Percentiles rank a stretch among this genome's conserved stretches.
Evolutionary conservation across 2,797 vertebrate species (phyloP).

Genomic region (Poeciliopsis turneri): DNA sequence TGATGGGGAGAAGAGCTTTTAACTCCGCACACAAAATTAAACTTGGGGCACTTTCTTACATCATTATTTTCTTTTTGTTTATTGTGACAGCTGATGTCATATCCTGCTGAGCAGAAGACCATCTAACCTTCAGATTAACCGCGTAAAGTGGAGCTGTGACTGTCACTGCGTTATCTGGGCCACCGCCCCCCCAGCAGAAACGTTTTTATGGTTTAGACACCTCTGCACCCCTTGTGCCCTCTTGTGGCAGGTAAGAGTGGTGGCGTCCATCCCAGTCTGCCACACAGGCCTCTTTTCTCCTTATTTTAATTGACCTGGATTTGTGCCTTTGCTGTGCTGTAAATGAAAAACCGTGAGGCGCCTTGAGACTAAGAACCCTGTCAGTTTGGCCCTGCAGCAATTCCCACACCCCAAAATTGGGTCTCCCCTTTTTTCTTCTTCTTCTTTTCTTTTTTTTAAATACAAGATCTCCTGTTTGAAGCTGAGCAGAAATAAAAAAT

Average conservation of each 20-base stretch:
- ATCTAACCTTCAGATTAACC: conserved; percentile 39
- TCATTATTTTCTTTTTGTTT: conserved; percentile 48
- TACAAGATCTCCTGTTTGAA: conserved; percentile 80
- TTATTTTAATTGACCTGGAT: conserved; percentile 84
- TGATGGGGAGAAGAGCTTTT: conserved; percentile 45
- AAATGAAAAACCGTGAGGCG: conserved; percentile 73
- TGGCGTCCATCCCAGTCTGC: conserved; percentile 28
- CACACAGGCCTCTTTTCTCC: conserved; percentile 53
- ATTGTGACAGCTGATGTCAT: conserved; percentile 32
- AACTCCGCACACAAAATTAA: conserved; percentile 36
- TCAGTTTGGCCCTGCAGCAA: conserved; percentile 79
- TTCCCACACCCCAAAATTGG: conserved; percentile 79
- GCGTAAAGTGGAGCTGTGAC: conserved; percentile 19
- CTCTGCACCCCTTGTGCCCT: conserved; percentile 51
- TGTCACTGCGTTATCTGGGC: conserved; percentile 31
- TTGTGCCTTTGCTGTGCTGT: conserved; percentile 78
- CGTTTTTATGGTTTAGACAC: conserved; percentile 12
- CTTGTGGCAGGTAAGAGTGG: conserved; percentile 57
- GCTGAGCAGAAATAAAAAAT: conserved; percentile 46
- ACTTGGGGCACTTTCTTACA: conserved; percentile 44
- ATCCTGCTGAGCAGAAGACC: conserved; percentile 11
- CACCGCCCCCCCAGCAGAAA: conserved; percentile 10
- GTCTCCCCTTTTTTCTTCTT: conserved; percentile 57
- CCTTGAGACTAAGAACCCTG: conserved; percentile 78
- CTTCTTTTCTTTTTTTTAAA: conserved; percentile 13